Evolutionary conservation across 2,113 vertebrate species (phyloP).

Genomic region (Sinosuthora webbiana): DNA sequence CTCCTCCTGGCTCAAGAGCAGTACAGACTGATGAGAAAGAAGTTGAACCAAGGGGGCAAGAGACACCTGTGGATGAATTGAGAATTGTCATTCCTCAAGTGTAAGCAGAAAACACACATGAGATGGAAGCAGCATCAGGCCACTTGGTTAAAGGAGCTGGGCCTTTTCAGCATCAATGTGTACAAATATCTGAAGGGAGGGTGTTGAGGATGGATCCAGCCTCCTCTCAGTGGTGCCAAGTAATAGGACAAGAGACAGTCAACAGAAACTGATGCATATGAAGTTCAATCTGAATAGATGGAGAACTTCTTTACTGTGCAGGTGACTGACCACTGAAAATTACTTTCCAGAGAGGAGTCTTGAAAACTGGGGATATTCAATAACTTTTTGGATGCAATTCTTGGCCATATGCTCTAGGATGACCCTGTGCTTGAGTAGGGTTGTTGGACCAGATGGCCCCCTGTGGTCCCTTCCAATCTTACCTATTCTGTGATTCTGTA

Average conservation of each 20-base stretch:
- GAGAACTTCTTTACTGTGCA: background rate
- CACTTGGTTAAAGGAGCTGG: background rate
- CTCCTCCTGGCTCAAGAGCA: background rate
- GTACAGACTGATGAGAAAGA: background rate
- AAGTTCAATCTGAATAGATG: background rate
- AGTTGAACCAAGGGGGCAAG: background rate
- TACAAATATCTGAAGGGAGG: background rate
- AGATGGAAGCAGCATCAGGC: background rate
- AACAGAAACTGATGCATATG: background rate
- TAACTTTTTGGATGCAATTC: background rate
- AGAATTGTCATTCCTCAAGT: background rate
- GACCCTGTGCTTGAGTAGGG: background rate
- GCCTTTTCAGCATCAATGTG: background rate
- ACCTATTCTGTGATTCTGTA: background rate
- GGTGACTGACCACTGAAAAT: background rate
- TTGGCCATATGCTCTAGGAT: background rate
- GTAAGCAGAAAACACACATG: background rate
- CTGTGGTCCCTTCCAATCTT: background rate
- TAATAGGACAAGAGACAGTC: background rate
- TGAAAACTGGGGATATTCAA: background rate
- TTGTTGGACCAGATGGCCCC: background rate
- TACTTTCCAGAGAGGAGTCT: background rate
- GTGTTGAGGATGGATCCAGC: background rate
- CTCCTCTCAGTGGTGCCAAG: background rate
- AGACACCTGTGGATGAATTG: rapidly evolving